Conservation (phyloP, 2,797 vertebrate genomes). For the Nyctalus aviator region DNA sequence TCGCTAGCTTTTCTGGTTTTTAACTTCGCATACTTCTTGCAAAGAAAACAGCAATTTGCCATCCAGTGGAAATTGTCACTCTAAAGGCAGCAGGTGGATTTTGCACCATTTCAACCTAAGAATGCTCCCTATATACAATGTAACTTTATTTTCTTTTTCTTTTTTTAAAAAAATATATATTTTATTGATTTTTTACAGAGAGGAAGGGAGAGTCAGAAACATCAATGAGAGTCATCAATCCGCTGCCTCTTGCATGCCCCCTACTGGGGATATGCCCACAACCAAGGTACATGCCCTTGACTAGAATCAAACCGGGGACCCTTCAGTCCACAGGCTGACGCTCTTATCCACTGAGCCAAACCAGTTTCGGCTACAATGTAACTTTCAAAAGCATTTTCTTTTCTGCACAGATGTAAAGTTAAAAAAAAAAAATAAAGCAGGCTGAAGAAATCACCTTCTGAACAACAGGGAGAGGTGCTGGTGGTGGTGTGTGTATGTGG, state of each 20-base stretch:
- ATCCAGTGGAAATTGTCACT: background rate
- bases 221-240: too few species aligned
- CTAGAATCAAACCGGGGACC: too few species aligned
- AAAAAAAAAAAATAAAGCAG: background rate
- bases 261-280: too few species aligned
- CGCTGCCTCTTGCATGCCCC: too few species aligned
- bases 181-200: too few species aligned
- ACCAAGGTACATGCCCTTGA: too few species aligned
- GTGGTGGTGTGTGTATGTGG: background rate
- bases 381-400: background rate
- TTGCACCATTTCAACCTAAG: background rate
- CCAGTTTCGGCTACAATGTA: background rate
- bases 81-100: background rate
- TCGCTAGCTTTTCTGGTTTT: slow-evolving; percentile 19
- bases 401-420: background rate
- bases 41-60: slow-evolving; percentile 49
- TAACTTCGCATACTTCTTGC: slow-evolving; percentile 26
- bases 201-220: too few species aligned
- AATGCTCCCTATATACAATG: background rate
- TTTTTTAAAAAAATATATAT: too few species aligned
- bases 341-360: too few species aligned
- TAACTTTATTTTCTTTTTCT: background rate
- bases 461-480: background rate
- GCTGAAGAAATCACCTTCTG: background rate
- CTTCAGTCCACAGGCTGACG: too few species aligned